Evolutionary conservation across 2,113 vertebrate genomes (phyloP), one percentile per base, ranked within the genome.

Genomic region (Hylia prasina): DNA sequence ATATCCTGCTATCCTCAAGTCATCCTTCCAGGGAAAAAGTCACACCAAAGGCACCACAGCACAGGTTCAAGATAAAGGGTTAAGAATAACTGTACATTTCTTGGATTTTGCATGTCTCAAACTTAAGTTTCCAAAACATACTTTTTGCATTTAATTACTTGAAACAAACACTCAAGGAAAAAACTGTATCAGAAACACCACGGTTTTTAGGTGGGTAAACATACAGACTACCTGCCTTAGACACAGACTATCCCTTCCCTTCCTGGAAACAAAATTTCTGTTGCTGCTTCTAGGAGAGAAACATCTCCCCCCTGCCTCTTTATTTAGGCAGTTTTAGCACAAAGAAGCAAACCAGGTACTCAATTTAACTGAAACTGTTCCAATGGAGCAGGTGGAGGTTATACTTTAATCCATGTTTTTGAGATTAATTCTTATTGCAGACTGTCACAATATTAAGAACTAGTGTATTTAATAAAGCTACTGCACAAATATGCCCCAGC

Each of bases 21-120:
- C 60, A 48, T 31, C 64, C 75, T 63, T 87, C 97, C 94, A 93
- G 51, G 90, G 94, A 85, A 90, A 78, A 94, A 91, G 61, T 85
- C 95, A 93, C 88, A 45, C 73, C 89, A 96, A 97, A 97, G 95
- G 77, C 97, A 96, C 87, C 86, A 51, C 93, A 68, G 91, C 87
- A 87, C 84, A 94, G 76, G 64, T 57, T 71, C 79, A 65, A 72
- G 89, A 86, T 61, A 89, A 93, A 88, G 84, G 86, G 69, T 92
- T 64, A 86, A 76, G 35, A 75, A 50, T 89, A 94, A 94, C 95
- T 90, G 68, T 73, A 96, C 87, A 95, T 94, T 92, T 92, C 94
- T 91, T 93, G 92, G 94, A 96, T 97, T 97, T 85, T 96, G 82
- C 87, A 87, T 94, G 95, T 97, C 97, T 95, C 96, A 95, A 97